Evolutionary conservation across 2,113 vertebrate species (phyloP), one percentile per base, ranked within the genome.

Genomic region (Zosterops pallidus): DNA sequence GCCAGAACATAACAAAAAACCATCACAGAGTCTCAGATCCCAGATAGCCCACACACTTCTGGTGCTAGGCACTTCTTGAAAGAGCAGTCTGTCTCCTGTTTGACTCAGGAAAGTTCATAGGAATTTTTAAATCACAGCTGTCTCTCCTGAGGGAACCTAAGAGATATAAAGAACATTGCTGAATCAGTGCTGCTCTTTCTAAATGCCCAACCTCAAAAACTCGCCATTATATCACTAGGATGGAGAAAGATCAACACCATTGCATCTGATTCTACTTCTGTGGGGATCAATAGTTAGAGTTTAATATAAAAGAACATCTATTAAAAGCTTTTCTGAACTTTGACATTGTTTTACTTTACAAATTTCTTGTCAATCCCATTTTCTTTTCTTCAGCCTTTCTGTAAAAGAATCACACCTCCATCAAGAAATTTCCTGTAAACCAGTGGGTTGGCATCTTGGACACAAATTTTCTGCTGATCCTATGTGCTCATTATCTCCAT

Each of bases 81-180:
- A 96, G 69, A 92, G 83, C 92, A 95, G 19, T n/a, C 33, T 79
- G 93, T 92, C 74, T 94, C 53, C 70, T 91, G 28, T 62, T 75
- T 2, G 18, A 56, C 62, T 41, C 65, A 46, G 59, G 46, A 91
- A 53, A 92, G 33, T 56, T 87, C 28, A 76, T 17, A 80, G 52
- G 74, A 81, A 92, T 86, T 83, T 81, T 50, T 52, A 77, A 86
- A 78, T 56, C 25, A 44, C 22, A 57, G 23, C 57, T 84, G 26
- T 44, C 22, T 84, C 22, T 82, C 15, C 37, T 72, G 50, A 60
- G 31, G 8, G 9, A 16, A 35, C 4, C 33, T 68, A 47, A 71
- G 28, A 53, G 74, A 39, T 53, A 56, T 13, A 64, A 76, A 64
- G n/a, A 64, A 29, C 5, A 62, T 72, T 56, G 31, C 12, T 76